Base-by-base conservation (phyloP, 2,888 invertebrate species). In the Hydroisotoma schaefferi region DNA sequence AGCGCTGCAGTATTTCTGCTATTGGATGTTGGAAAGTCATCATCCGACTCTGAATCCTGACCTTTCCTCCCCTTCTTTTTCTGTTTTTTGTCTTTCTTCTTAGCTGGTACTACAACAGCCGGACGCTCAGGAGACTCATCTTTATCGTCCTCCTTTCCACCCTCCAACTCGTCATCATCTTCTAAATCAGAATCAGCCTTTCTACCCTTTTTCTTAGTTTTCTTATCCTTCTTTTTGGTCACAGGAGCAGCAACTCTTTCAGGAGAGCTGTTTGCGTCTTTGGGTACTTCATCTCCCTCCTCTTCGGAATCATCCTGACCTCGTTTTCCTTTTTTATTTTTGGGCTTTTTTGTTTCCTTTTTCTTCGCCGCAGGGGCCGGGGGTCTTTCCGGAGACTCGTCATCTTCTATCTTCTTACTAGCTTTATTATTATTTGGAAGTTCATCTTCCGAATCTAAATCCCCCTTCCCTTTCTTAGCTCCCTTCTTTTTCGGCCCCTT, bases 21-120 rank as follows among this genome's bases (percentile, higher is more conserved):
- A 15, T 4, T 20, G 5, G 40, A 40, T 18, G 33, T 33, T 10
- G 20, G 27, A 46, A 61, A 61, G 15, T 61, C 61, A 25, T 76
- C 75, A 15, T 73, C 61, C 2, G 67, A 61, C 3, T 71, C 62
- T 26, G 71, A 67, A 49, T 72, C 71, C 57, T 75, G 70, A 55
- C 79, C 78, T 61, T 77, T 46, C 75, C 76, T 75, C 76, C 53
- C 77, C 78, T 46, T 77, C 76, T 69, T 76, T 77, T 67, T 79
- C 47, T 64, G 63, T 25, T 59, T 78, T 6, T 78, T 78, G 64
- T 78, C 77, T 63, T 78, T 78, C 49, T 76, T 77, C 12, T 73
- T 59, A 1, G 73, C 71, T 2, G 75, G 71, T 61, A 43, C 43
- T 43, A 43, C 43, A 15, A 6, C 18, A 47, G 27, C 43, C 38